phyloP scores from a whole-genome alignment of 2,113 vertebrate species.

The Gymnocephalus cernua region DNA sequence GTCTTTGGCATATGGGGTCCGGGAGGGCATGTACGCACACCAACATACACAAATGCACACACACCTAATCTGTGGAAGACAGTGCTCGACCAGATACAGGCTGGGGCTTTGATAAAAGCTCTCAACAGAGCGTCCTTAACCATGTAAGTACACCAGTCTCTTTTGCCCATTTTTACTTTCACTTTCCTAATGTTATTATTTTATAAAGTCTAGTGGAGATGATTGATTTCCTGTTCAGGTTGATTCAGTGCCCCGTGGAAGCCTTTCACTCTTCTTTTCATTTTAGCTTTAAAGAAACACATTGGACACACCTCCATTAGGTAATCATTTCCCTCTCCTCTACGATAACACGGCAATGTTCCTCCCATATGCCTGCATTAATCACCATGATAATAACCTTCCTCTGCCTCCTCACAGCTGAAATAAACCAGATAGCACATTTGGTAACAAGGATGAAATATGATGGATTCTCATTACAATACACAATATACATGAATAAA shows the following conservation, averaged over 20 bases:
- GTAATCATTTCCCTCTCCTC: constrained; percentile 63
- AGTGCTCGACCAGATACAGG: constrained; percentile 4
- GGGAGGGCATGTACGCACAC: constrained; percentile 3
- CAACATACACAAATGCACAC: background rate
- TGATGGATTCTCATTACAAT: constrained; percentile 53
- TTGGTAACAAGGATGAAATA: constrained; percentile 43
- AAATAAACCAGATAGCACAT: constrained; percentile 61
- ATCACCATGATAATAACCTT: constrained; percentile 78
- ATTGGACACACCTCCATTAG: constrained; percentile 73
- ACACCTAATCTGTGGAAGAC: constrained; percentile 16
- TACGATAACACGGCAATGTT: constrained; percentile 57
- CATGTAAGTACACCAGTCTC: constrained; percentile 38
- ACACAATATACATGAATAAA: constrained; percentile 59
- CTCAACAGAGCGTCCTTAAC: constrained; percentile 60
- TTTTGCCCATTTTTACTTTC: constrained; percentile 50
- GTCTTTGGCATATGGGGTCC: constrained; percentile 14
- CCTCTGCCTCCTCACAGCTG: constrained; percentile 58
- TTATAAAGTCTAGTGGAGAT: constrained; percentile 58
- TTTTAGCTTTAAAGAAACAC: constrained; percentile 68
- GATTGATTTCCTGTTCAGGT: constrained; percentile 62
- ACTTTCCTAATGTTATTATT: constrained; percentile 62
- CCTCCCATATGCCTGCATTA: constrained; percentile 72
- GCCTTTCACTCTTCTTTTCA: constrained; percentile 62
- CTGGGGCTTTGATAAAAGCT: constrained; percentile 53
- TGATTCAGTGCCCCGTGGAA: constrained; percentile 52